Conservation (phyloP, 2,113 vertebrate genomes). For the Eudyptes chrysolophus region DNA sequence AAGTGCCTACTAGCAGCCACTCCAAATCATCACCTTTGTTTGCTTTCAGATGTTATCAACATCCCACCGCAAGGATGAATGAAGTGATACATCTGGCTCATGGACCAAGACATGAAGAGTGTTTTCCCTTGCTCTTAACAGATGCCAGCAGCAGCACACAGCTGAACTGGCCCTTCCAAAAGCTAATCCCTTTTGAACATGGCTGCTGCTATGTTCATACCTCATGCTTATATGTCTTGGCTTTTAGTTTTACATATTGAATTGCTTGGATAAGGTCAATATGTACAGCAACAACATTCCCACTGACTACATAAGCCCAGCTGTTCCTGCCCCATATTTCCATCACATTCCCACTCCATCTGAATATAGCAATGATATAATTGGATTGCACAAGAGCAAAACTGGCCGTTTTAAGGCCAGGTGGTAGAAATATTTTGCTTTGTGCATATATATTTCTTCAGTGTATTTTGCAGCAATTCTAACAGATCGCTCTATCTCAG, state of each 20-base stretch:
- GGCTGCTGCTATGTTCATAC: conserved; percentile 46
- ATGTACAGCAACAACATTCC: conserved; percentile 15
- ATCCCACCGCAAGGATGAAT: conserved; percentile 47
- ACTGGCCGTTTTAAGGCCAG: background rate
- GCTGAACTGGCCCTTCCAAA: conserved; percentile 40
- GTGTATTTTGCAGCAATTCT: background rate
- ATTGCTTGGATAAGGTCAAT: conserved; percentile 49
- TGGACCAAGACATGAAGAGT: conserved; percentile 31
- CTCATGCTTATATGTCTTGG: conserved; percentile 45
- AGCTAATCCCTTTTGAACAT: conserved; percentile 41
- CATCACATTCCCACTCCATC: background rate
- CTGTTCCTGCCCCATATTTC: conserved; percentile 37
- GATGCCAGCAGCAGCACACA: conserved; percentile 51
- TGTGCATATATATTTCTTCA: background rate
- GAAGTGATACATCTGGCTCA: conserved; percentile 63
- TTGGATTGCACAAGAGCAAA: background rate
- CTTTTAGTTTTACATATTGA: conserved; percentile 53
- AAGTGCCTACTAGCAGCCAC: conserved; percentile 24
- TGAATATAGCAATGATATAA: conserved; percentile 17
- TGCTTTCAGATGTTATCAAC: conserved; percentile 66
- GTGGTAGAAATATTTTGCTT: background rate
- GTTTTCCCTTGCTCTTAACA: conserved; percentile 50
- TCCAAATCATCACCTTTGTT: conserved; percentile 61
- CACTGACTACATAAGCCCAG: conserved; percentile 17
- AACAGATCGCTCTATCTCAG: background rate